These are phyloP conservation scores for Gorsachius goisagi DNA, from an alignment of 2,113 vertebrate species.

Conservation along the genomic window DNA sequence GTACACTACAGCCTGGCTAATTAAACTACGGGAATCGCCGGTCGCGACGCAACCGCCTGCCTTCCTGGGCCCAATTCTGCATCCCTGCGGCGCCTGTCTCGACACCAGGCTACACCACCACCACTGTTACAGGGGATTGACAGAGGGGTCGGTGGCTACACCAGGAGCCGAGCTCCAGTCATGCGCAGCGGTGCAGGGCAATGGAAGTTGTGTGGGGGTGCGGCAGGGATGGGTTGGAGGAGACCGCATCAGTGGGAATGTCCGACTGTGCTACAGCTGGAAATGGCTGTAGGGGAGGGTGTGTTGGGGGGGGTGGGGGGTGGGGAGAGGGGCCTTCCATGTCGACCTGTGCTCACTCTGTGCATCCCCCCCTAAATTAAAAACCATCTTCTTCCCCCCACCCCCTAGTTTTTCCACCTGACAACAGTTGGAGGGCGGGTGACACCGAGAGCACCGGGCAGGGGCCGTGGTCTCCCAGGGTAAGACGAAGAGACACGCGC, in stretches of 20 bases:
- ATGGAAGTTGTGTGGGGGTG: not conserved
- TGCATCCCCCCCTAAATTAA: not conserved
- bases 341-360: not conserved
- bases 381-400: no score
- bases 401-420: not conserved
- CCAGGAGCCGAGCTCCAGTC: not conserved
- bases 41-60: not conserved
- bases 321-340: no score
- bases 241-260: not conserved
- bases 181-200: not conserved
- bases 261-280: not conserved
- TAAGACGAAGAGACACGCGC: rapidly evolving
- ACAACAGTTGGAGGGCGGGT: not conserved
- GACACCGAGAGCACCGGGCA: not conserved
- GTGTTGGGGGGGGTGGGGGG: not conserved
- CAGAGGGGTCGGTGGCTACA: not conserved
- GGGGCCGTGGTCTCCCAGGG: no score
- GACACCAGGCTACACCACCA: not conserved
- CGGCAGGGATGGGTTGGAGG: not conserved
- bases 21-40: not conserved
- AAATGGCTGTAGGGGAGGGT: not conserved
- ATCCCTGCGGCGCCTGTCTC: not conserved
- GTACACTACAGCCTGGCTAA: not conserved
- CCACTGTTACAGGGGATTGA: not conserved
- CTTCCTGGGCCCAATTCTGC: not conserved